phyloP scores from a whole-genome alignment of 2,113 vertebrate species.

The Strix uralensis region DNA sequence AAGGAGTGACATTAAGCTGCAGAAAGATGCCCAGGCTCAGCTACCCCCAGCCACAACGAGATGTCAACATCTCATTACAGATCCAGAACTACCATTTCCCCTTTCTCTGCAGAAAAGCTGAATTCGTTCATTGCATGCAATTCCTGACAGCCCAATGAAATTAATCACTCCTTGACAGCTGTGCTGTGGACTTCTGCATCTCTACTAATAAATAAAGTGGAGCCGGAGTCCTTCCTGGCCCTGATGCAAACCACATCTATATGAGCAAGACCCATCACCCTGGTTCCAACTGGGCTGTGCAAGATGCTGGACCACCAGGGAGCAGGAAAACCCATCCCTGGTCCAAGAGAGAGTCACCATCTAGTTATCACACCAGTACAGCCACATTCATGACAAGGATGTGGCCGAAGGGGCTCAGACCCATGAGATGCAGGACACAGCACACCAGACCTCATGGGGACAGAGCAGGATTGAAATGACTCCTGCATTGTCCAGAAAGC shows the following conservation, averaged over 20 bases:
- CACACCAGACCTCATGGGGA: background rate
- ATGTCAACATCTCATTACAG: background rate
- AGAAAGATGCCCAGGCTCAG: background rate
- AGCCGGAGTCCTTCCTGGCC: background rate
- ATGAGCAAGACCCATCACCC: background rate
- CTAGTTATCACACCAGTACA: background rate
- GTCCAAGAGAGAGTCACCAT: background rate
- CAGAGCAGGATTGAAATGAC: background rate
- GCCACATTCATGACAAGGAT: fast-evolving
- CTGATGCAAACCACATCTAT: background rate
- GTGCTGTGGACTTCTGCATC: background rate
- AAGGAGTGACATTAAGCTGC: background rate
- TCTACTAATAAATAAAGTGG: background rate
- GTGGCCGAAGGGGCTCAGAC: background rate
- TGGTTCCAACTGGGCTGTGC: background rate
- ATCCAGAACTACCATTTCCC: background rate
- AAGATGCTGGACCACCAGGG: background rate
- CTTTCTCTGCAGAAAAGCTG: background rate
- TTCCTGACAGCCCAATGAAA: background rate
- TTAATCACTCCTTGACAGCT: background rate
- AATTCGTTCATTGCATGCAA: background rate
- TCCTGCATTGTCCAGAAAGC: background rate
- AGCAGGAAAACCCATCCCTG: background rate
- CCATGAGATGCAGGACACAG: background rate
- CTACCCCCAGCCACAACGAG: background rate